These are phyloP conservation scores for Criorhina ranunculi DNA, from an alignment of 2,888 invertebrate species.

Conservation along the genomic window DNA sequence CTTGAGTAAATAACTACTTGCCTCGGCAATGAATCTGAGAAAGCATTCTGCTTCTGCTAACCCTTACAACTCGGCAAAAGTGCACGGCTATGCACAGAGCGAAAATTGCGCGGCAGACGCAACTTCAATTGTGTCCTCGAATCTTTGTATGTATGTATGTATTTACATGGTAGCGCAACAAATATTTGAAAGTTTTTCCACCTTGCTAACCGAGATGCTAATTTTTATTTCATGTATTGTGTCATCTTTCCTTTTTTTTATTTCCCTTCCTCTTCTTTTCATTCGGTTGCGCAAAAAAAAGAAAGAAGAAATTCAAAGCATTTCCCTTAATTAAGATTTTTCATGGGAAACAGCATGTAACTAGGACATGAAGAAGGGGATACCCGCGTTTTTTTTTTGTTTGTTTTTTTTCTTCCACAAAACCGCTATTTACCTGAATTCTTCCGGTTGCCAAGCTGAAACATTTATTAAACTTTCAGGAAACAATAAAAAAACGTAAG, in stretches of 20 bases:
- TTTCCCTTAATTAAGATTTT: slow-evolving; percentile 72
- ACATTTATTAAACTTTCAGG: slow-evolving; percentile 69
- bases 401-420: slow-evolving; percentile 26
- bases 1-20: slow-evolving; percentile 70
- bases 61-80: slow-evolving; percentile 51
- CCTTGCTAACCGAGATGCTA: slow-evolving; percentile 56
- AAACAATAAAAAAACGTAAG: slow-evolving; percentile 50
- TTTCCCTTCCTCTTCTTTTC: slow-evolving; percentile 6
- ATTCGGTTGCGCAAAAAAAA: slow-evolving; percentile 25
- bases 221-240: slow-evolving; percentile 62
- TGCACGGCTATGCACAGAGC: slow-evolving; percentile 42
- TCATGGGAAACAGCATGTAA: slow-evolving; percentile 64
- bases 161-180: slow-evolving; percentile 65
- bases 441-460: slow-evolving; percentile 54
- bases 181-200: slow-evolving; percentile 69
- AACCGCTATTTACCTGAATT: slow-evolving; percentile 61
- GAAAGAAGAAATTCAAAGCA: slow-evolving; percentile 55
- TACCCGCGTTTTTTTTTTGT: slow-evolving; percentile 39
- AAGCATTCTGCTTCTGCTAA: slow-evolving; percentile 55
- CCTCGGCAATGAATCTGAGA: slow-evolving; percentile 71
- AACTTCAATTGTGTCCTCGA: slow-evolving; percentile 60
- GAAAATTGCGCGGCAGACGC: slow-evolving; percentile 21
- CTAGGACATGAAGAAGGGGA: slow-evolving; percentile 49
- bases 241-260: slow-evolving; percentile 1
- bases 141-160: slow-evolving; percentile 28